These are phyloP conservation scores for Chondrilla cf. caribensis DNA, from an alignment of 37 sponge, comb jelly and placozoan genomes.

Conservation along the genomic window DNA sequence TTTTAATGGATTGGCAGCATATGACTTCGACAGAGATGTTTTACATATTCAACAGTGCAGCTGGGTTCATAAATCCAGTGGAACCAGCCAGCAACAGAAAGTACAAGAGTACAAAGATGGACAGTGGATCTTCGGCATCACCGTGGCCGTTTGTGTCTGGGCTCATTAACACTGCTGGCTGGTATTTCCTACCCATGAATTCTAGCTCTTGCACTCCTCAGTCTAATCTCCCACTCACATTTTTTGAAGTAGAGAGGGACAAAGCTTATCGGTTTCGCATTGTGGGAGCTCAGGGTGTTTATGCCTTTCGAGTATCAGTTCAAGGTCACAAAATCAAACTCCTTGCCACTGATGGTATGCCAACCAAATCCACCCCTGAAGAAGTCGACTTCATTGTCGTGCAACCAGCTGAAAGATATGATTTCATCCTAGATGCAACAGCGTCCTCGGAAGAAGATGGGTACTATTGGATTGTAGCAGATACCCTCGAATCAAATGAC, in stretches of 20 bases:
- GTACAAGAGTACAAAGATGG: background rate
- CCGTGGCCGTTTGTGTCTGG: conserved; percentile 74
- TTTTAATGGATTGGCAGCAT: conserved; percentile 69
- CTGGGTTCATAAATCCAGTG: background rate
- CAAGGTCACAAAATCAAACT: conserved; percentile 59
- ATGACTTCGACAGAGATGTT: conserved; percentile 43
- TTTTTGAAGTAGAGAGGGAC: background rate
- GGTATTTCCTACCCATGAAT: background rate
- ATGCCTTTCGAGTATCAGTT: conserved; percentile 60
- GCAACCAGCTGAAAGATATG: conserved; percentile 82
- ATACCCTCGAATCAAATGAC: conserved; percentile 48
- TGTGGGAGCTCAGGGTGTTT: conserved; percentile 70
- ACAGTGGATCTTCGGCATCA: conserved; percentile 55
- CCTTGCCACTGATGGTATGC: conserved; percentile 66
- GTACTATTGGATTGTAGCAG: conserved; percentile 65
- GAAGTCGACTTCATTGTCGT: conserved; percentile 71
- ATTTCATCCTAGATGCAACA: conserved; percentile 57
- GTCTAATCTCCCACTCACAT: background rate
- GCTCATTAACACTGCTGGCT: conserved; percentile 74
- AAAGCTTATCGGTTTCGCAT: conserved; percentile 70
- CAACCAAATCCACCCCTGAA: conserved; percentile 4
- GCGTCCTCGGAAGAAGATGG: conserved; percentile 18
- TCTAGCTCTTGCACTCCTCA: background rate
- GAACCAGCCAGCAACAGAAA: background rate
- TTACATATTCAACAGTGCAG: conserved; percentile 6